phyloP scores from a whole-genome alignment of 2,888 invertebrate species.

The Cheilosia impressa region DNA sequence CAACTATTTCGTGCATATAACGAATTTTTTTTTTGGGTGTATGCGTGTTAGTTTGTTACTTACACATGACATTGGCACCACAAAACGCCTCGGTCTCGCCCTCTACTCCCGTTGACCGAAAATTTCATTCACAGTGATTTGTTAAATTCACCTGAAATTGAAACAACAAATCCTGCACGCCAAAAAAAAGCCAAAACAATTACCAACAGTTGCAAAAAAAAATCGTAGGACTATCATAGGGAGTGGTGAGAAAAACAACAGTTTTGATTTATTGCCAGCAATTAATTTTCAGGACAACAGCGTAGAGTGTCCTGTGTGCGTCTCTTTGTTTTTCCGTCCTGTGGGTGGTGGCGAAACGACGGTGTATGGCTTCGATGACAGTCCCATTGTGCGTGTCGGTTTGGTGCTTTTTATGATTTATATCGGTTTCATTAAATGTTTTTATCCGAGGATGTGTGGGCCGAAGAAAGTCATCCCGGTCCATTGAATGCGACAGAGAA shows the following conservation, averaged over 20 bases:
- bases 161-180: conserved; percentile 51
- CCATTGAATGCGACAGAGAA: conserved; percentile 63
- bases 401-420: conserved; percentile 71
- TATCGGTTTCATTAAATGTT: conserved; percentile 72
- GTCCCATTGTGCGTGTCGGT: conserved; percentile 56
- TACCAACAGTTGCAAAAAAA: conserved; percentile 52
- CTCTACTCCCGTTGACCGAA: neutral
- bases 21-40: too few species aligned
- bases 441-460: conserved; percentile 38
- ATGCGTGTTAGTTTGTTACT: conserved; percentile 26
- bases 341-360: conserved; percentile 60
- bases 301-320: conserved; percentile 38
- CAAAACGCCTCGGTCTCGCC: neutral
- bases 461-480: conserved; percentile 49
- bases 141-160: conserved; percentile 67
- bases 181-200: conserved; percentile 48
- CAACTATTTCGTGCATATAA: too few species aligned
- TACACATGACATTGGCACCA: conserved; percentile 35
- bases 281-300: conserved; percentile 70
- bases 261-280: conserved; percentile 73
- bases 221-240: neutral
- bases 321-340: conserved; percentile 34
- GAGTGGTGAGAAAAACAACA: conserved; percentile 39
- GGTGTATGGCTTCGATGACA: conserved; percentile 62
- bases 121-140: conserved; percentile 57